Conservation (phyloP, 1,140 invertebrate species). For the Nephotettix cincticeps region DNA sequence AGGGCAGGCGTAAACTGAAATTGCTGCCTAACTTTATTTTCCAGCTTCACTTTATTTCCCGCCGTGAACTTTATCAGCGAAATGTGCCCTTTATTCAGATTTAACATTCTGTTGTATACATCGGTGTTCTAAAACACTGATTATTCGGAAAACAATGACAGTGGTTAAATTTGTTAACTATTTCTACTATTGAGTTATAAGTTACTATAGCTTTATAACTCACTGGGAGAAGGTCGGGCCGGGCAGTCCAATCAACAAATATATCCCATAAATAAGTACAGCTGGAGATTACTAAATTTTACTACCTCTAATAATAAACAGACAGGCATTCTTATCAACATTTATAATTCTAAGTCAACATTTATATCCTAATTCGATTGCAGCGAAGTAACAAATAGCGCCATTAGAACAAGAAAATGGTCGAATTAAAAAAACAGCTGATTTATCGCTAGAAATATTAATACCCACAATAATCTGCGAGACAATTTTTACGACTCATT, state of each 20-base stretch:
- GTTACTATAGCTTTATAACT: too few relatives aligned
- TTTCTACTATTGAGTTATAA: too few relatives aligned
- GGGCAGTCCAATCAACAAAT: not conserved
- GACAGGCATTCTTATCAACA: not conserved
- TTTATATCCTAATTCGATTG: conserved; percentile 10
- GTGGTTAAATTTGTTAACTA: too few relatives aligned
- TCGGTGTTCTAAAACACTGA: too few relatives aligned
- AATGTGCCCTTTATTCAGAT: not conserved
- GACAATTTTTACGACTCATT: conserved; percentile 1
- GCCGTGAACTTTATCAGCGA: not conserved
- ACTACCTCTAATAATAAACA: conserved; percentile 3
- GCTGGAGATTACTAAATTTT: not conserved
- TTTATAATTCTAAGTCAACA: not conserved
- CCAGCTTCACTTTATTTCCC: conserved; percentile 4
- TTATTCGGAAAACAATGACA: too few relatives aligned
- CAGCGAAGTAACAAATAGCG: not conserved
- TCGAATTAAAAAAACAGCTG: not conserved
- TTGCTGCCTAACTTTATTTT: conserved; percentile 19
- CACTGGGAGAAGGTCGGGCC: too few relatives aligned
- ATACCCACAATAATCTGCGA: not conserved
- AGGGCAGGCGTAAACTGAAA: conserved; percentile 12
- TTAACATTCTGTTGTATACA: too few relatives aligned
- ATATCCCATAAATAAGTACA: not conserved
- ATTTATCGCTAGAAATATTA: not conserved
- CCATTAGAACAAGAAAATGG: not conserved